Conservation (phyloP, 2,113 vertebrate species). For the Melanerpes formicivorus region DNA sequence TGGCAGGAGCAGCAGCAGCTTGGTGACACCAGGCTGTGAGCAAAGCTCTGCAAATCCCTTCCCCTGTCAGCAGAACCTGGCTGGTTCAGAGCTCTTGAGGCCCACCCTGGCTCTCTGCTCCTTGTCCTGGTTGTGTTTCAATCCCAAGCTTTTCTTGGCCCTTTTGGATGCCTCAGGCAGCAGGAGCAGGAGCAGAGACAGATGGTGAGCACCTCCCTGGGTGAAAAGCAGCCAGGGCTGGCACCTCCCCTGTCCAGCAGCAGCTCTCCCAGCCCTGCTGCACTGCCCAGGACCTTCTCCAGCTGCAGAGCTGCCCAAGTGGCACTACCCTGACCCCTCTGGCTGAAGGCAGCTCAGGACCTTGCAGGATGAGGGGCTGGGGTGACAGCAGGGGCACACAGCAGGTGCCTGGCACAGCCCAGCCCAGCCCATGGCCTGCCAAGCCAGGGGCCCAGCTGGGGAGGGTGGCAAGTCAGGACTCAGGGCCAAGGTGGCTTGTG, state of each 20-base stretch:
- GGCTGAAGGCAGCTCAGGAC: background rate
- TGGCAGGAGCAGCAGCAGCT: background rate
- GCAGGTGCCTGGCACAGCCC: background rate
- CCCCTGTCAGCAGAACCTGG: background rate
- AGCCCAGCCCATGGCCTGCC: background rate
- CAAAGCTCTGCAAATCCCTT: background rate
- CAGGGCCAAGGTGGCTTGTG: background rate
- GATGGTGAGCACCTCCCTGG: fast-evolving
- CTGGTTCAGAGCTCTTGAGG: background rate
- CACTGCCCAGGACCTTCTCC: background rate
- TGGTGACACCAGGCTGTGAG: fast-evolving
- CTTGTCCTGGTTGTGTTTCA: background rate
- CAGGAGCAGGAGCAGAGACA: background rate
- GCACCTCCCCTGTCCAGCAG: fast-evolving
- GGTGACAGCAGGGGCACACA: background rate
- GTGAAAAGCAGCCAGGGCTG: background rate
- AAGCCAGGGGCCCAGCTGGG: background rate
- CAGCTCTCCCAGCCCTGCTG: background rate
- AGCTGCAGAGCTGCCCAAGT: background rate
- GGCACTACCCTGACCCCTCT: background rate
- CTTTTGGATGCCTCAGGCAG: background rate
- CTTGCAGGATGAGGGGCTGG: background rate
- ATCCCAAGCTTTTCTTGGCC: too few species aligned
- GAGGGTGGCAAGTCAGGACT: background rate
- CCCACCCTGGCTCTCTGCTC: background rate